phyloP scores from a whole-genome alignment of 2,797 vertebrate genomes.

The Garrulus glandarius region DNA sequence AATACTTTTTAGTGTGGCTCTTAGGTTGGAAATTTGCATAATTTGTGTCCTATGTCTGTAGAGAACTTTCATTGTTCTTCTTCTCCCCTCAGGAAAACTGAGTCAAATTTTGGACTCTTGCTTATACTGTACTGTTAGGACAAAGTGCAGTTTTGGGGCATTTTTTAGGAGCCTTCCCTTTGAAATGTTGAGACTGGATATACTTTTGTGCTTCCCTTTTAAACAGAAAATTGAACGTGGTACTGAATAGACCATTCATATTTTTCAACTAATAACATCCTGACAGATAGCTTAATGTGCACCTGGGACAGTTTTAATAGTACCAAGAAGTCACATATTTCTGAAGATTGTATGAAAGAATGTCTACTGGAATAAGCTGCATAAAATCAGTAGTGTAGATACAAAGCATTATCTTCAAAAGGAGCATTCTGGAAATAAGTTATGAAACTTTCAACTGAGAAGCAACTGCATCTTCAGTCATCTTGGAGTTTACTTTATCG shows the following conservation, averaged over 20 bases:
- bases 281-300: neutral
- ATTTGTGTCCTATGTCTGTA: neutral
- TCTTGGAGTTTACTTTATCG: neutral
- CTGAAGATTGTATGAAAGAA: neutral
- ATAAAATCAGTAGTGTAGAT: neutral
- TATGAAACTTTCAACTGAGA: neutral
- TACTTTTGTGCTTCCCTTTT: neutral
- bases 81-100: neutral
- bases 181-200: neutral
- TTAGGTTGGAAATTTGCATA: neutral
- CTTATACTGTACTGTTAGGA: neutral
- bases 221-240: neutral
- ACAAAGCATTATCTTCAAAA: neutral
- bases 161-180: neutral
- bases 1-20: neutral
- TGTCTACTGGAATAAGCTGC: neutral
- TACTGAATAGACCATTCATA: neutral
- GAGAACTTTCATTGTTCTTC: neutral
- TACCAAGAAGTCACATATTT: neutral
- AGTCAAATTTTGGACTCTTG: neutral
- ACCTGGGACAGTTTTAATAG: neutral
- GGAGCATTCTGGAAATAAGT: neutral
- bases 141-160: neutral
- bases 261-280: neutral
- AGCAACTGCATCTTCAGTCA: neutral